Base-by-base conservation (phyloP, 2,888 invertebrate genomes). In the Coecobrya sp. region DNA sequence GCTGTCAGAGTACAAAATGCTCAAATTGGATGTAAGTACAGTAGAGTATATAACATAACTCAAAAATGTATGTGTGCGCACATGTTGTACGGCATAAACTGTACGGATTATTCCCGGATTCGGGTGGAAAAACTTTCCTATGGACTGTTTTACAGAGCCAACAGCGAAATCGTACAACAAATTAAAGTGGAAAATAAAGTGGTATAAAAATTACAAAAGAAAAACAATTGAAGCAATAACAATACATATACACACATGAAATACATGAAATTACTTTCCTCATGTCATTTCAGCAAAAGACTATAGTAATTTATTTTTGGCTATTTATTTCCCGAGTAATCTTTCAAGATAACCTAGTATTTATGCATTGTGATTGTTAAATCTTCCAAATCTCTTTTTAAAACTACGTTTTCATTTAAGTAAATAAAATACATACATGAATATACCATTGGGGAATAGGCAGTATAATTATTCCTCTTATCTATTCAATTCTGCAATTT, bases 321-420 rank as follows among this genome's bases (percentile, higher is more conserved):
- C 25, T 36, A 36, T 36, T 36, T 81, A 81, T 81, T 81, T 81
- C 81, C 30, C 59, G 30, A 81, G 59, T 42, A 81, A 81, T 81
- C 59, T 81, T 79, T 59, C 30, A n/a, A 55, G 81, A 81, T 81
- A 81, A 81, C 55, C 52, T 27, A 81, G 27, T 55, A 59, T 81
- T 81, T 79, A 79, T 81, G 55, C 59, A 59, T 81, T 81, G 81
- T 81, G 81, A 81, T 81, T 81, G 81, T 59, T 81, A 55, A 81
- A 81, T 59, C 81, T 59, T 59, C 81, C 55, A 36, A 81, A 81
- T 81, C 81, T 81, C 52, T 49, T 49, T 27, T 81, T 25, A 30
- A 11, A 59, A 36, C 30, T 16, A 52, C 4, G 13, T 55, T 81
- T 52, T 79, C 22, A 79, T 5, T 19, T 65, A 65, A 36, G n/a